Evolutionary conservation across 2,797 vertebrate species (phyloP).

Genomic region (Sebastes minor): DNA sequence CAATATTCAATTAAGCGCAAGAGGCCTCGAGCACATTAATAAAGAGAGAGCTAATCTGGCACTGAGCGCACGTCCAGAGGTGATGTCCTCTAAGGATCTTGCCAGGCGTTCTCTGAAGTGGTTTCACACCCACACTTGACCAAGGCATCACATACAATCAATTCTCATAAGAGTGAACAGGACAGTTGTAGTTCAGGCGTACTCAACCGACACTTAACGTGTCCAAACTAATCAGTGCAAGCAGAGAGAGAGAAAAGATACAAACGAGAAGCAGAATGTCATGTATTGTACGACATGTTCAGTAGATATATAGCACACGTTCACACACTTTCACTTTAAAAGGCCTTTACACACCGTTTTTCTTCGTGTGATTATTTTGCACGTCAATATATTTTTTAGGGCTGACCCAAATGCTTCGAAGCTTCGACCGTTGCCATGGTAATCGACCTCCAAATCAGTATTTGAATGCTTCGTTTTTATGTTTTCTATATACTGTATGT

Average conservation of each 20-base stretch:
- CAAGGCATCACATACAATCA: background rate
- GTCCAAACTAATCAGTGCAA: background rate
- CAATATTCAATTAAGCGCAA: constrained; percentile 76
- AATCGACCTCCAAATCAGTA: too few relatives aligned
- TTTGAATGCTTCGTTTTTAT: too few relatives aligned
- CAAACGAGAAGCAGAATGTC: background rate
- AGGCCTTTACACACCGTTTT: background rate
- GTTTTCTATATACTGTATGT: too few relatives aligned
- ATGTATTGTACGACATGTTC: too few relatives aligned
- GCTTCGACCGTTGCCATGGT: too few relatives aligned
- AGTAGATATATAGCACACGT: background rate
- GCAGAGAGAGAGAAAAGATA: background rate
- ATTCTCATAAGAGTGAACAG: background rate
- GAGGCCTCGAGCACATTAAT: constrained; percentile 60
- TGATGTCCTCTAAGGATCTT: constrained; percentile 47
- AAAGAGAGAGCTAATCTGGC: constrained; percentile 64
- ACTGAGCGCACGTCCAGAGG: constrained; percentile 27
- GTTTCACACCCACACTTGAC: background rate
- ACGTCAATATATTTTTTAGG: too few relatives aligned
- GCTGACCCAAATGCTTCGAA: too few relatives aligned
- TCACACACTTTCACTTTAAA: background rate
- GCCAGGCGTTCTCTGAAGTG: constrained; percentile 21
- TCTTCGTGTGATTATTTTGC: too few relatives aligned
- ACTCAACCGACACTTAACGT: background rate
- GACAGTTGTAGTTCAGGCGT: background rate